Percentiles rank a stretch among this genome's conserved stretches.
Evolutionary conservation across 2,797 vertebrate species (phyloP).

Genomic region (Smutsia temminckii): DNA sequence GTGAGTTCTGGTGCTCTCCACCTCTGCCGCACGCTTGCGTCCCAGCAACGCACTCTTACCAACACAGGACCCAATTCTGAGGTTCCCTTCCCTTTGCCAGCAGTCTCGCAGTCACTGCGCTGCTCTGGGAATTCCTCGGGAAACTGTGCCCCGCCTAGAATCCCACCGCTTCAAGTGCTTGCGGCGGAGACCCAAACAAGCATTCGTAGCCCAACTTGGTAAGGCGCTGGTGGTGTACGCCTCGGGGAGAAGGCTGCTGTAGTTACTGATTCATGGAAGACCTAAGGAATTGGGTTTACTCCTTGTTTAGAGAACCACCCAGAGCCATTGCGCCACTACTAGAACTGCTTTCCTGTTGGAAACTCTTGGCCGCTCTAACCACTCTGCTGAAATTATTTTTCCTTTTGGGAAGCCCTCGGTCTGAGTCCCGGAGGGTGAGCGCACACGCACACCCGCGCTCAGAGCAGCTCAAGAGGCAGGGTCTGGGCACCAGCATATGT

Average conservation of each 20-base stretch:
- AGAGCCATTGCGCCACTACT: background rate
- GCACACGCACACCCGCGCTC: background rate
- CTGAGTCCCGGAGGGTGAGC: background rate
- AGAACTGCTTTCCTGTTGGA: background rate
- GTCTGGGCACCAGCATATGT: background rate
- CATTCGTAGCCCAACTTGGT: background rate
- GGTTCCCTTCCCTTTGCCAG: background rate
- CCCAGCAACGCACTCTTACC: slow-evolving; percentile 48
- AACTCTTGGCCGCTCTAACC: background rate
- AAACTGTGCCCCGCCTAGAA: background rate
- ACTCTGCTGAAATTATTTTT: background rate
- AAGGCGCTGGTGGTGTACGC: background rate
- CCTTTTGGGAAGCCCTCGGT: background rate
- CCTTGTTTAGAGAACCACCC: background rate
- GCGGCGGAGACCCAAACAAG: background rate
- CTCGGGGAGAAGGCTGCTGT: background rate
- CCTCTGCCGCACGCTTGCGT: slow-evolving; percentile 37
- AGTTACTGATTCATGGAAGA: background rate
- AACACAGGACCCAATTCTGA: background rate
- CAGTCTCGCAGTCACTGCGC: accelerated
- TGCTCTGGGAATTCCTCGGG: background rate
- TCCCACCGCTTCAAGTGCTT: background rate
- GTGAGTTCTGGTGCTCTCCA: background rate
- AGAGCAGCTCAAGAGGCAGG: background rate
- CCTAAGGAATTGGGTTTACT: background rate